Evolutionary conservation across 2,113 vertebrate species (phyloP), one percentile per base, ranked within the genome.

Genomic region (Cariama cristata): DNA sequence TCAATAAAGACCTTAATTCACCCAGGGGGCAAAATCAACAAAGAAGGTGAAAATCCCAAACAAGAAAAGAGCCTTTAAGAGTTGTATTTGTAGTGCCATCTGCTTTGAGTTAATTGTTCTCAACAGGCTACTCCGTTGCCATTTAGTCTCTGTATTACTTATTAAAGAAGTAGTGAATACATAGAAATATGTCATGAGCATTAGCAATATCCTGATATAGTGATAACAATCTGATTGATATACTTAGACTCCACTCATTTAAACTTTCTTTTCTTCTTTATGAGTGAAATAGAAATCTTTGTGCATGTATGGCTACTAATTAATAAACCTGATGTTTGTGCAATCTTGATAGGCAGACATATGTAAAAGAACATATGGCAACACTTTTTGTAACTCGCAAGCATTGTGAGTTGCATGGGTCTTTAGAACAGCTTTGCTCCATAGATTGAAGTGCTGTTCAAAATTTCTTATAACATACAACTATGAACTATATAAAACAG

Each of bases 41-140:
- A 82, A 79, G 79, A 91, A 92, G 68, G 56, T 3, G 1, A 91
- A 96, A 96, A 90, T 91, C 81, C 58, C 63, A 77, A 85, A 95
- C 17, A 85, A 94, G 66, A 71, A 85, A 95, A 92, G 18, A 82
- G 12, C 5, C 68, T 94, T 92, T 86, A 82, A 91, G 24, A 79
- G 49, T 69, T 56, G 73, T 62, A 38, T 94, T 96, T 96, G 81
- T 85, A 93, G 56, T 90, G 53, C 66, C 86, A 95, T 97, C 93
- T 97, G 90, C 55, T 97, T 96, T 79, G 64, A 96, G 63, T 81
- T 97, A 96, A 95, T 97, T 97, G 68, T 87, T 96, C 97, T 96
- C 94, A 94, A 90, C 75, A 92, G 92, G 81, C 68, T 93, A 86
- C 79, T 94, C 58, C 81, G 49, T 18, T 95, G 73, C 62, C 67